phyloP scores from a whole-genome alignment of 2,113 vertebrate genomes.

The human (Homo sapiens) region DNA sequence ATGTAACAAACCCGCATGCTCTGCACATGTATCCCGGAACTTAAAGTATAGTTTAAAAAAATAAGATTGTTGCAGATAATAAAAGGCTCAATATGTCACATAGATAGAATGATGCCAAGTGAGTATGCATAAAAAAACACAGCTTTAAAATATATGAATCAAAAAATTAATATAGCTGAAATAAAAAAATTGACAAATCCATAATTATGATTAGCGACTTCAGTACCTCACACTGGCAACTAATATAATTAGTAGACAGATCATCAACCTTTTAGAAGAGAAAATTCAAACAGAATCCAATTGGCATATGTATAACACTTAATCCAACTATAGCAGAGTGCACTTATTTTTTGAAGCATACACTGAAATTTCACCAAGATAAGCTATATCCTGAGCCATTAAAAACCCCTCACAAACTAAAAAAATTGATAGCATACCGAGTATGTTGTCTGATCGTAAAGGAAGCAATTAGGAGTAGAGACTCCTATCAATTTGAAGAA shows the following conservation, averaged over 20 bases:
- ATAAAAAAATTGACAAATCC: background rate
- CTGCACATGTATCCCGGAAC: too few relatives aligned
- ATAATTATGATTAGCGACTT: background rate
- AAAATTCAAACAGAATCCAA: background rate
- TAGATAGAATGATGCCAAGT: background rate
- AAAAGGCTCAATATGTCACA: background rate
- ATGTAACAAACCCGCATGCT: too few relatives aligned
- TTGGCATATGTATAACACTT: background rate
- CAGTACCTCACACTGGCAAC: background rate
- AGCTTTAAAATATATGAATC: background rate
- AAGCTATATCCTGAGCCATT: background rate
- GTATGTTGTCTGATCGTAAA: background rate
- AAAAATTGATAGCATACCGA: background rate
- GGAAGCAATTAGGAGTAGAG: background rate
- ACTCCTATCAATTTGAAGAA: too few relatives aligned
- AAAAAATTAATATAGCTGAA: background rate
- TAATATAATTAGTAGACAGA: background rate
- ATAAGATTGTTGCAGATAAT: background rate
- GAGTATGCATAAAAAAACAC: background rate
- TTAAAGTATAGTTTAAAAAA: background rate
- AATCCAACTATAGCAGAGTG: background rate
- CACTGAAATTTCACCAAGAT: background rate
- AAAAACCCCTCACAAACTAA: background rate
- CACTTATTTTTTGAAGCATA: background rate
- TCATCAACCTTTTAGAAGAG: background rate